Base-by-base conservation (phyloP, 2,888 invertebrate genomes). In the Meandrusa payeni region DNA sequence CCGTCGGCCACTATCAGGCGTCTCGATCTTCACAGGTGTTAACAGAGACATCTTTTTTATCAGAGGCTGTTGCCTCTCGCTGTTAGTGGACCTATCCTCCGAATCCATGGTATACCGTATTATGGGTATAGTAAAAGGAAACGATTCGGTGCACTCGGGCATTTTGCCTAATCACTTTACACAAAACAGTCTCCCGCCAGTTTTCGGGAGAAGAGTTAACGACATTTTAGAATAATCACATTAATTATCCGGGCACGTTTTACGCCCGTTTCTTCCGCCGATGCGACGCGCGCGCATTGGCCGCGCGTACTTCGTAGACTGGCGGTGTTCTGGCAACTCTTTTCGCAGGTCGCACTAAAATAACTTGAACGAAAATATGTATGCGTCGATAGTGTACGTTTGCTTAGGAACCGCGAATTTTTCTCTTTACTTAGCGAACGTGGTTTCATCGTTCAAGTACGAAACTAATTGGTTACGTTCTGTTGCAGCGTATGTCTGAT, bases 131-230 rank as follows among this genome's bases (percentile, higher is more conserved):
- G 82, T 79, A 51, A 87, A 86, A 11, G 75, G 59, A 41, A 82
- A 76, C 53, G 79, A 72, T 56, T 87, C 86, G 27, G 85, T 82
- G 58, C 83, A 86, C 81, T 86, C 87, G 36, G 87, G 87, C 87
- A 87, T 87, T 65, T 59, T 80, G 64, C 50, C 41, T 34, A 38
- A 48, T 44, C 38, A 39, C 37, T 28, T 22, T 10, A 72, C 70
- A 55, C 46, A 55, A 43, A 59, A 58, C 54, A 54, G 57, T 51
- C 53, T 51, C 48, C 60, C 57, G 38, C 57, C 55, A 46, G 59
- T 52, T 46, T 56, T 57, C 36, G 53, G 57, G 51, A 56, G 52
- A 37, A 56, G 58, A 61, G 56, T 54, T 61, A 70, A 64, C 67
- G 61, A 63, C 77, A 78, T 79, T 69, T 65, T 77, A 48, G 38